Base-by-base conservation (phyloP, 2,113 vertebrate genomes). In the Silurus asotus region DNA sequence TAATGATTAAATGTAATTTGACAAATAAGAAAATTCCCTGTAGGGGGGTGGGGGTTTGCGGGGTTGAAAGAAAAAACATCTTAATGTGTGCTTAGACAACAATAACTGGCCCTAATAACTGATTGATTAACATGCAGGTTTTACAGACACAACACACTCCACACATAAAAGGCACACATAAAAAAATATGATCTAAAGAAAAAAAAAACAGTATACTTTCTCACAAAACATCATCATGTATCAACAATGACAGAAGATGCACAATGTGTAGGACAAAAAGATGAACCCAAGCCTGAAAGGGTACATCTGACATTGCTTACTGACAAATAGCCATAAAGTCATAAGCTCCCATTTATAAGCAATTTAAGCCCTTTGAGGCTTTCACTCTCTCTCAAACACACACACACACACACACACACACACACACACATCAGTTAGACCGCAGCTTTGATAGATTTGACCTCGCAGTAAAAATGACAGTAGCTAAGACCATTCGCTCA, bases 401-500 rank as follows among this genome's bases (percentile, higher is more conserved):
- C 59, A 64, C 79, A 67, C 49, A 64, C 23, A 49, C 48, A 28
- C 14, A n/a, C 5, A 23, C 53, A 17, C 10, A n/a, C 49, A 75
- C 9, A 0, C 72, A 77, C 53, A 56, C 13, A 25, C 76, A 77
- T 25, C 74, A 37, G 15, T 28, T 58, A 81, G 28, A 37, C 59
- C 72, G 23, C 19, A 81, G 51, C 59, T 76, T 65, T 62, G 69
- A 61, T 78, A 61, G n/a, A 58, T 61, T 53, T 83, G 55, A 88
- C 72, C 80, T 72, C 48, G 6, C 49, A 58, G 23, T 82, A 58
- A 79, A 56, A 67, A 74, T 67, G 58, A 81, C 82, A 88, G 76
- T 28, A 28, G 28, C 58, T 61, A 56, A 82, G 65, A 86, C 87
- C 81, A 87, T 88, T 89, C 83, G 90, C 86, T 89, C 83, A 90